Evolutionary conservation across 2,797 vertebrate species (phyloP).

Genomic region (Dipus sagitta): DNA sequence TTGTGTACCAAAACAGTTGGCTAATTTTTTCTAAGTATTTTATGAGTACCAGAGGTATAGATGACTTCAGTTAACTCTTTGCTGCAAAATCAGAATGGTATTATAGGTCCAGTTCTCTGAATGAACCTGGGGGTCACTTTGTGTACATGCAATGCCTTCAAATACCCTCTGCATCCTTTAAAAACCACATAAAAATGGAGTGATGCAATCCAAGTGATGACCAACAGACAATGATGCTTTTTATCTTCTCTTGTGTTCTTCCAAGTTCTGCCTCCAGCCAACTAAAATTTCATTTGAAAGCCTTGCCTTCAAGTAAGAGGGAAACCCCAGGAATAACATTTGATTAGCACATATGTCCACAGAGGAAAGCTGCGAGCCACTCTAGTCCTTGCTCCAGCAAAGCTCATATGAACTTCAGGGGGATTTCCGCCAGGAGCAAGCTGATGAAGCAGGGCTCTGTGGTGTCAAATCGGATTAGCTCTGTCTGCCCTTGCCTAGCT

Average conservation of each 20-base stretch:
- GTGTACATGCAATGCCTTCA: background rate
- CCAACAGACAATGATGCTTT: background rate
- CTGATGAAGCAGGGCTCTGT: slow-evolving; percentile 61
- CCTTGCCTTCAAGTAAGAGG: background rate
- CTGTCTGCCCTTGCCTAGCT: slow-evolving; percentile 81
- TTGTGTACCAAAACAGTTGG: background rate
- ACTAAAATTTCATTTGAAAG: slow-evolving; percentile 63
- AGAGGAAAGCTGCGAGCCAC: slow-evolving; percentile 41
- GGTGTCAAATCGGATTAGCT: slow-evolving; percentile 86
- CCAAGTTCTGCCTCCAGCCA: slow-evolving; percentile 11
- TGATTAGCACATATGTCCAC: slow-evolving; percentile 72
- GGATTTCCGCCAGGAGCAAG: slow-evolving; percentile 72
- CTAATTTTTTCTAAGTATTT: background rate
- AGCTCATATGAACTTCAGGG: slow-evolving; percentile 57
- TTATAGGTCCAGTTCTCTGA: slow-evolving; percentile 63
- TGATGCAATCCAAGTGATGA: background rate
- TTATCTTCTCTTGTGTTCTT: background rate
- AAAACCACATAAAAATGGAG: background rate
- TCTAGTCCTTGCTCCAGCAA: slow-evolving; percentile 45
- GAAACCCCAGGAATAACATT: slow-evolving; percentile 67
- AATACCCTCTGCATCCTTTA: background rate
- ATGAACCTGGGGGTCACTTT: slow-evolving; percentile 67
- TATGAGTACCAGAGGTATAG: slow-evolving; percentile 17
- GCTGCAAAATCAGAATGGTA: slow-evolving; percentile 17
- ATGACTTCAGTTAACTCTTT: background rate